These are phyloP conservation scores for Nyctibius bracteatus DNA, from an alignment of 2,113 vertebrate species.

Conservation along the genomic window DNA sequence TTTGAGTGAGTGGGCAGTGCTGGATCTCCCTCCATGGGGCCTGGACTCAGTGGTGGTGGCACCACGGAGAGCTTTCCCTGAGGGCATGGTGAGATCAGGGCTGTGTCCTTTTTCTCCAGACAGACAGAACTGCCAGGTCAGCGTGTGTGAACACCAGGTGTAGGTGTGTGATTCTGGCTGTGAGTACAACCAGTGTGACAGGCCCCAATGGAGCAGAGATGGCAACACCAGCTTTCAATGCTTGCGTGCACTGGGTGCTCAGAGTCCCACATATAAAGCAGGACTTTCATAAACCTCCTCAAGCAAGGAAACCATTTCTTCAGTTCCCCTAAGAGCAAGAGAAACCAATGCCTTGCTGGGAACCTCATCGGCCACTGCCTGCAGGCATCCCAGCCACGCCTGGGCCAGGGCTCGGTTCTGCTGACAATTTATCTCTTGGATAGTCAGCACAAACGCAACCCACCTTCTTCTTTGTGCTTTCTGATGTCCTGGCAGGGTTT, in stretches of 20 bases:
- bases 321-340: not conserved
- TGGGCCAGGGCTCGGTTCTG: not conserved
- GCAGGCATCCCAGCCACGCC: not conserved
- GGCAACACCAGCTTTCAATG: not conserved
- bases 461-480: not conserved
- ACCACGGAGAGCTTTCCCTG: not conserved
- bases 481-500: not conserved
- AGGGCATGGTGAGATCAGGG: not conserved
- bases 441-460: not conserved
- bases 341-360: not conserved
- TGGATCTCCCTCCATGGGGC: fast-evolving
- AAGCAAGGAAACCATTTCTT: not conserved
- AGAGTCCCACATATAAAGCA: not conserved
- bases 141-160: not conserved
- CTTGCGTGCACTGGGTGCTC: not conserved
- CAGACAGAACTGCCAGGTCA: not conserved
- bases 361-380: not conserved
- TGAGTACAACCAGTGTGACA: not conserved
- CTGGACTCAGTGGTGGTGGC: not conserved
- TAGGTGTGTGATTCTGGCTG: not conserved
- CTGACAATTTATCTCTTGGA: not conserved
- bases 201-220: not conserved
- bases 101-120: not conserved
- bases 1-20: not conserved
- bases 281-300: not conserved